phyloP scores from a whole-genome alignment of 2,113 vertebrate genomes.

The Nestor notabilis region DNA sequence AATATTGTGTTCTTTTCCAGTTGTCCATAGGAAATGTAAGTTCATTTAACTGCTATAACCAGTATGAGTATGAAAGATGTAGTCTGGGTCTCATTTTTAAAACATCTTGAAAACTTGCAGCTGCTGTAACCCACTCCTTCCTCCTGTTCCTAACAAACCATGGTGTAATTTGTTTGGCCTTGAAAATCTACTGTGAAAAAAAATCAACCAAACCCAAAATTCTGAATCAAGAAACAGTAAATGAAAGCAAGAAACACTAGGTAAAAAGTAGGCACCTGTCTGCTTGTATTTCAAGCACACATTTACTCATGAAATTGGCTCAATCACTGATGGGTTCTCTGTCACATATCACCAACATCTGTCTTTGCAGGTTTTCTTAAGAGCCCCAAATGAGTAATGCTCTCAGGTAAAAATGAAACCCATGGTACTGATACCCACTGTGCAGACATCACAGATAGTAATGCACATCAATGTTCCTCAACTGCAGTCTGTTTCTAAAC shows the following conservation, averaged over 20 bases:
- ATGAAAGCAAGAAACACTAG: not conserved
- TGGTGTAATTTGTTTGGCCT: not conserved
- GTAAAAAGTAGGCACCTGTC: not conserved
- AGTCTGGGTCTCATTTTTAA: not conserved
- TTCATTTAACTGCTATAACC: not conserved
- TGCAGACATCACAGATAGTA: not conserved
- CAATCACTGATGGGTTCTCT: not conserved
- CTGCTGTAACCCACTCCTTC: too few species aligned
- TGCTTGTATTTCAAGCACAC: not conserved
- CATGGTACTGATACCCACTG: too few species aligned
- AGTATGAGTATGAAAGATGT: not conserved
- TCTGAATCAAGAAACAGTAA: not conserved
- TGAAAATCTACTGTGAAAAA: not conserved
- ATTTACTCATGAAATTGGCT: not conserved
- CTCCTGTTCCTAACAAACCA: not conserved
- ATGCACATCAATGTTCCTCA: rapidly evolving
- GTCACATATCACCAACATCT: not conserved
- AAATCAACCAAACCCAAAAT: rapidly evolving
- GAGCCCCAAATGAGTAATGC: not conserved
- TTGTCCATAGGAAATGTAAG: not conserved
- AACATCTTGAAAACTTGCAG: not conserved
- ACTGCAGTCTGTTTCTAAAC: not conserved
- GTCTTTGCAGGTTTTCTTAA: not conserved
- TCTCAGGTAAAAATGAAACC: not conserved
- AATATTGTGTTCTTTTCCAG: not conserved